Base-by-base conservation (phyloP, 2,113 vertebrate species). In the Vimba vimba region DNA sequence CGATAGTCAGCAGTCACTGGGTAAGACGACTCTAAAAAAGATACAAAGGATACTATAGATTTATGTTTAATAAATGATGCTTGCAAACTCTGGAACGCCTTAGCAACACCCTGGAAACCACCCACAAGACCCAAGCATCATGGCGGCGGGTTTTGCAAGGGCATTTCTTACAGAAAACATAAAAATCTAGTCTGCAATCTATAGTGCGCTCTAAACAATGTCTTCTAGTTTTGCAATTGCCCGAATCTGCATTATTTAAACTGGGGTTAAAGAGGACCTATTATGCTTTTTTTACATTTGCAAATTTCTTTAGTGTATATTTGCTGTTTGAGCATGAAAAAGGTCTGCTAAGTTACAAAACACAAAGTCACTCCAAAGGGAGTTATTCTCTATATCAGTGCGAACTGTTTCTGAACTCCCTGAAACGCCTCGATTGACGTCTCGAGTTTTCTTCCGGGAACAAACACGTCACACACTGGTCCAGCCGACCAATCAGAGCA, bases 1-100 rank as follows among this genome's bases (percentile, higher is more conserved):
- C 8, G 93, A 95, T 74, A 69, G 39, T n/a, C 94, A 92, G 87
- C 90, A 91, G 86, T 88, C 88, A 30, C 90, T 94, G 0, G 95
- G 92, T 94, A 86, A 91, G 91, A 55, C 19, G 0, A 17, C 3
- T 60, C 30, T 25, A 21, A 33, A 19, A 25, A n/a, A 59, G 4
- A 47, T 19, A n/a, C 36, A 43, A 6, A 17, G 5, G 64, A 43
- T 43, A 73, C 30, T 10, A 21, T 39, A 36, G 19, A 19, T 69
- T 39, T 21, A 21, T 71, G 69, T 73, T 43, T 43, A 23, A 6
- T 43, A 23, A 71, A 71, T 73, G 4, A 21, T 73, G 36, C 36
- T 43, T 43, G 19, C 4, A 71, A 71, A 43, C 33, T 71, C 19
- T 8, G 55, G 19, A 21, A 57, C 55, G 21, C 55, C 55, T 8